Percentiles rank a stretch among this genome's conserved stretches.
Conservation (phyloP, 37 sponge, comb jelly and placozoan genomes). For the Beroe forskalii region DNA sequence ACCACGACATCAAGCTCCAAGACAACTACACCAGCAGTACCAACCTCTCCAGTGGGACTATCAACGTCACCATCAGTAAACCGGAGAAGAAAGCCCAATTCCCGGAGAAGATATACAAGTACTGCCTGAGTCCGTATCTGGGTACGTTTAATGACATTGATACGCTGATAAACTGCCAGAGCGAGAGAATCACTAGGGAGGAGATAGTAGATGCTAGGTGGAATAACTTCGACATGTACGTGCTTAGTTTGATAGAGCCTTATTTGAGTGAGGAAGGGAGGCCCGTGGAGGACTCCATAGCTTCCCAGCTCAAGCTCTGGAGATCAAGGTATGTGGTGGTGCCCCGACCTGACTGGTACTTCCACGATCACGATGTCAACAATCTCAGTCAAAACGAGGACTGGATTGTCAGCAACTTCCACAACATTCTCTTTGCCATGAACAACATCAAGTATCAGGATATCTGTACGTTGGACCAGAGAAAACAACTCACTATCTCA, state of each 20-base stretch:
- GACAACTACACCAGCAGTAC: conserved; percentile 26
- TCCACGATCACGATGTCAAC: conserved; percentile 20
- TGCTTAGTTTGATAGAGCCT: background rate
- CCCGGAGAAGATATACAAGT: conserved; percentile 27
- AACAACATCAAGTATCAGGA: conserved; percentile 44
- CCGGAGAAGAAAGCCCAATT: conserved; percentile 57
- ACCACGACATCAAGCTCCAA: conserved; percentile 40
- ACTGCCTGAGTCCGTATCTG: conserved; percentile 51
- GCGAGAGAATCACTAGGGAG: conserved; percentile 1
- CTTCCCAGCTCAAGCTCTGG: background rate
- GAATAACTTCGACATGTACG: conserved; percentile 28
- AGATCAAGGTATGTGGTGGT: conserved; percentile 12
- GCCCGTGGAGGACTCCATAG: background rate
- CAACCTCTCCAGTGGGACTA: background rate
- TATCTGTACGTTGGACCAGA: background rate
- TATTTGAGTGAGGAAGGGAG: background rate
- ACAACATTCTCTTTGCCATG: conserved; percentile 63
- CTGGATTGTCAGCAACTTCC: background rate
- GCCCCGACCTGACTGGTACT: conserved; percentile 49
- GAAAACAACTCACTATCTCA: background rate
- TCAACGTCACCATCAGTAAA: conserved; percentile 55
- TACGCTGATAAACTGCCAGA: background rate
- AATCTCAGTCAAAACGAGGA: background rate
- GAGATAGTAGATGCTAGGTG: conserved; percentile 5
- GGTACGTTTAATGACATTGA: conserved; percentile 7